Conservation (phyloP, 1,140 invertebrate species). For the Drosophila jambulina region DNA sequence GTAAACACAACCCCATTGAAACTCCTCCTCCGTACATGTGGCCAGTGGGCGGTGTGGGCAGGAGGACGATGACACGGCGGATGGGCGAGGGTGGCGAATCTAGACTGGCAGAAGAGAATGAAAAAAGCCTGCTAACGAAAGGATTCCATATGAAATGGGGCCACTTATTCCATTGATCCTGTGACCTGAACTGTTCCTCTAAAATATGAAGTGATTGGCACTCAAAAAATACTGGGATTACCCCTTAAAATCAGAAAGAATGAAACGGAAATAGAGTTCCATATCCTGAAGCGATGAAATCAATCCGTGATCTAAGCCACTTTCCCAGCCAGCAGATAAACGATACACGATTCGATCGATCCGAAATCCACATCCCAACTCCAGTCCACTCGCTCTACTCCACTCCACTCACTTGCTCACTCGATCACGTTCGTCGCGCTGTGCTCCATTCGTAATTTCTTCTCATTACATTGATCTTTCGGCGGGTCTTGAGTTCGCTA, state of each 20-base stretch:
- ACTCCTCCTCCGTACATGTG: slow-evolving; percentile 47
- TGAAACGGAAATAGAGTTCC: neutral
- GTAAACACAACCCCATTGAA: slow-evolving; percentile 47
- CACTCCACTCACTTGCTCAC: slow-evolving; percentile 64
- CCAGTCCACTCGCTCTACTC: slow-evolving; percentile 49
- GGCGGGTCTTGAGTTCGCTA: slow-evolving; percentile 41
- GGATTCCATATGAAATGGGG: neutral
- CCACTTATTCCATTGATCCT: neutral
- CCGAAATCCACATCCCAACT: slow-evolving; percentile 37
- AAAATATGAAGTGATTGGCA: neutral
- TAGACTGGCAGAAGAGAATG: neutral
- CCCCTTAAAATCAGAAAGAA: neutral
- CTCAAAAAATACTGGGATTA: neutral
- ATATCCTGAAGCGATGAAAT: slow-evolving; percentile 11
- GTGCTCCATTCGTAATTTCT: slow-evolving; percentile 85
- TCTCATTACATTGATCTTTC: slow-evolving; percentile 63
- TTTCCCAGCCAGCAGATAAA: slow-evolving; percentile 16
- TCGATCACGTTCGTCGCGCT: slow-evolving; percentile 77
- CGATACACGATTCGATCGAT: slow-evolving; percentile 43
- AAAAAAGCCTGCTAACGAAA: neutral
- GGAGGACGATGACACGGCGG: slow-evolving; percentile 39
- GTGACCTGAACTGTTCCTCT: slow-evolving; percentile 1
- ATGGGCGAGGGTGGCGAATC: slow-evolving; percentile 4
- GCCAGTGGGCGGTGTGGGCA: slow-evolving; percentile 48
- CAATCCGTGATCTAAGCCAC: neutral